Evolutionary conservation across 1,140 invertebrate species (phyloP).

Genomic region (Hylyphantes graminicola): DNA sequence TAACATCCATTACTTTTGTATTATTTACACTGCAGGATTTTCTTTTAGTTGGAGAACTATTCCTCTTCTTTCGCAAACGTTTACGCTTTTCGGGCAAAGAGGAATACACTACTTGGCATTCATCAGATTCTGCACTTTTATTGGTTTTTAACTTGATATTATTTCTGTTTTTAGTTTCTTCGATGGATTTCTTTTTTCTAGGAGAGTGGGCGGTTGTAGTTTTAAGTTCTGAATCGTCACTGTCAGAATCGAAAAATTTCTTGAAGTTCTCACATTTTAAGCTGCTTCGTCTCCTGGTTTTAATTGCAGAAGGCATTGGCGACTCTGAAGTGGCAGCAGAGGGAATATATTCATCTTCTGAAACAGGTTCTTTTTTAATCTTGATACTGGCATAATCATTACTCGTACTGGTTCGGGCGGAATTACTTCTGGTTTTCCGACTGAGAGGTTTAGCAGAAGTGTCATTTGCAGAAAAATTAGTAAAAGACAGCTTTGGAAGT

Average conservation of each 20-base stretch:
- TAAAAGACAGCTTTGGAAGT: not conserved
- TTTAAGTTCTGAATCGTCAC: not conserved
- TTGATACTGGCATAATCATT: not conserved
- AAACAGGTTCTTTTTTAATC: conserved; percentile 19
- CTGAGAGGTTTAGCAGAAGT: not conserved
- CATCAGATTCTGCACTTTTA: too few relatives aligned
- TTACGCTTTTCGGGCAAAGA: too few relatives aligned
- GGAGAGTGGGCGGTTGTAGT: not conserved
- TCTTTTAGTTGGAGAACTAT: too few relatives aligned
- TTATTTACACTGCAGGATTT: too few relatives aligned
- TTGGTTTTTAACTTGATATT: too few relatives aligned
- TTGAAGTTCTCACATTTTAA: conserved; percentile 5
- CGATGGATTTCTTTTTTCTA: not conserved
- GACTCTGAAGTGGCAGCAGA: not conserved
- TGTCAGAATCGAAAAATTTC: conserved; percentile 21
- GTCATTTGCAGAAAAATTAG: conserved; percentile 1
- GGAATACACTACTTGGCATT: too few relatives aligned
- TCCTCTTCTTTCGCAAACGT: too few relatives aligned
- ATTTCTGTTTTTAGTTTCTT: too few relatives aligned
- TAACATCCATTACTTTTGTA: too few relatives aligned
- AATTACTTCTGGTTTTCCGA: too few relatives aligned
- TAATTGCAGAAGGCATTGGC: not conserved
- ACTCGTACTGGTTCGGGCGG: not conserved
- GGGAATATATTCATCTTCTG: not conserved
- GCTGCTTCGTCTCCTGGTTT: conserved; percentile 13